Base-by-base conservation (phyloP, 1,140 invertebrate genomes). In the Oncopodura yosiiana region DNA sequence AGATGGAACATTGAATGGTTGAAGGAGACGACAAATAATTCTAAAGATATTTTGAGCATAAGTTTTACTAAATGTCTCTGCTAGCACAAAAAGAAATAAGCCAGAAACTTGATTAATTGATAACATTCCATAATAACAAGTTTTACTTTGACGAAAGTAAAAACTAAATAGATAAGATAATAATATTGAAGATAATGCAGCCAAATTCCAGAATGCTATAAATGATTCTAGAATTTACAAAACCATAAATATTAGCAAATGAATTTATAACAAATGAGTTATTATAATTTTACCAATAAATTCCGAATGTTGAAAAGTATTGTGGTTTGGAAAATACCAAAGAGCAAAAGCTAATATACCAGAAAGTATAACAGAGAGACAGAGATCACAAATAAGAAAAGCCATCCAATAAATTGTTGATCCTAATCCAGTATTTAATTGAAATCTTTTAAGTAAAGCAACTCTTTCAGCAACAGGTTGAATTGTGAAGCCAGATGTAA, bases 391-490 rank as follows among this genome's bases (percentile, higher is more conserved):
- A 9, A 46, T 9, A 12, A 37, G 18, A 30, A 38, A 54, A 2
- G n/a, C 24, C 12, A 37, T 29, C 52, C 52, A 54, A 12, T 54
- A 54, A 21, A 38, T 49, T 11, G 30, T 29, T 14, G 19, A 18
- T 37, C 38, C 36, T 11, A 42, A 18, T 0, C 24, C 26, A 14
- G 27, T 41, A 24, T 49, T 42, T 23, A 49, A n/a, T 29, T 49
- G 53, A 4, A 49, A 46, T 6, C 46, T n/a, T 16, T 49, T 49
- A n/a, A 48, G 2, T 36, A 48, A 26, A 16, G 14, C 3, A 2
- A 55, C 18, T 42, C 29, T 49, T 43, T 55, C 53, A 24, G 44
- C 5, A 1, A 46, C 27, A 23, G 53, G 45, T 21, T 55, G 53
- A n/a, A 19, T 18, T 2, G 34, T 45, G 23, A 55, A 55, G n/a